Evolutionary conservation across 2,113 vertebrate species (phyloP).

Genomic region (Percina caprodes): DNA sequence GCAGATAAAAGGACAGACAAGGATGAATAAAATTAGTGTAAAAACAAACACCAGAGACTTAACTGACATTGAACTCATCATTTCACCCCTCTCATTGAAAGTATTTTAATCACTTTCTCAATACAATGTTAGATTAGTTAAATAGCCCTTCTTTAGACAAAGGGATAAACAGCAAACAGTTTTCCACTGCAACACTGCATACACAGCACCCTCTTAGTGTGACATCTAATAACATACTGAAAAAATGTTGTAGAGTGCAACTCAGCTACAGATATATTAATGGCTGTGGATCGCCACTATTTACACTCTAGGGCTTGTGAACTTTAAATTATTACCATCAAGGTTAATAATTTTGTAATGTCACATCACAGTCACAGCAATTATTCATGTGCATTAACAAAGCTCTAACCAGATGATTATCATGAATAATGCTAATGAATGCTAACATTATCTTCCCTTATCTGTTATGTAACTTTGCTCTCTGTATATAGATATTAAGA

Average conservation of each 20-base stretch:
- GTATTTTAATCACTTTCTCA: slow-evolving; percentile 4
- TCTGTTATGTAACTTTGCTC: slow-evolving; percentile 19
- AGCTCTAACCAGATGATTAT: slow-evolving; percentile 52
- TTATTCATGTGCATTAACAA: slow-evolving; percentile 58
- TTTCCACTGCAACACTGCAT: neutral
- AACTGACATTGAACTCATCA: slow-evolving; percentile 46
- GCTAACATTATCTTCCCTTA: slow-evolving; percentile 26
- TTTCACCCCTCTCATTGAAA: slow-evolving; percentile 19
- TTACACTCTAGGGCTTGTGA: slow-evolving; percentile 27
- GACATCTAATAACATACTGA: slow-evolving; percentile 27
- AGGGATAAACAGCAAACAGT: slow-evolving; percentile 1
- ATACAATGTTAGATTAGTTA: slow-evolving; percentile 17
- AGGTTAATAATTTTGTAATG: slow-evolving; percentile 43
- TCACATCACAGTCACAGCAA: slow-evolving; percentile 44
- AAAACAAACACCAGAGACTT: slow-evolving; percentile 49
- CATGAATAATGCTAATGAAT: slow-evolving; percentile 47
- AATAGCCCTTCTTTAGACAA: slow-evolving; percentile 20
- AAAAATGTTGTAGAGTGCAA: slow-evolving; percentile 8
- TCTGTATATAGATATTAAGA: neutral
- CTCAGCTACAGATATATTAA: slow-evolving; percentile 34
- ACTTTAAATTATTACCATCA: slow-evolving; percentile 43
- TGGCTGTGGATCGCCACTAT: slow-evolving; percentile 27
- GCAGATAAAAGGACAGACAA: slow-evolving; percentile 72
- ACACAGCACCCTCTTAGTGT: neutral
- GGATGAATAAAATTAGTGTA: slow-evolving; percentile 73